Conservation (phyloP, 2,888 invertebrate species). For the Coenonympha arcania region DNA sequence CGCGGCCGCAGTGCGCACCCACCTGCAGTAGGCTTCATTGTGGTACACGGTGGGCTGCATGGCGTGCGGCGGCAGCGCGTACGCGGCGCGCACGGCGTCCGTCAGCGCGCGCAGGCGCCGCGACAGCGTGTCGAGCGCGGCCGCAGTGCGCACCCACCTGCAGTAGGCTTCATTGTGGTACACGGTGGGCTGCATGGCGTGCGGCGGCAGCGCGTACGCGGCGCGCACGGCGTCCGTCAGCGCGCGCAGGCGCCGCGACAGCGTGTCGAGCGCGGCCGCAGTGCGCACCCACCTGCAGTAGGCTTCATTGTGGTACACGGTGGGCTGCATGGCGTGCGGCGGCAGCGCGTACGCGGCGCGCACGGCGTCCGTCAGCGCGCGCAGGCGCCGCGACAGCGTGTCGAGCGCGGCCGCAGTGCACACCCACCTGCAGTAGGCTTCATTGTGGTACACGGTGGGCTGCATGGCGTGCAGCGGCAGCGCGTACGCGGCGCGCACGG, state of each 20-base stretch:
- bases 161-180: constrained; percentile 83
- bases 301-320: constrained; percentile 85
- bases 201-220: constrained; percentile 82
- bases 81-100: constrained; percentile 81
- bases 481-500: constrained; percentile 80
- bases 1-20: constrained; percentile 75
- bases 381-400: constrained; percentile 79
- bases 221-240: constrained; percentile 81
- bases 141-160: constrained; percentile 73
- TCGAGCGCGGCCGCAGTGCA: constrained; percentile 75
- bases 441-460: constrained; percentile 86
- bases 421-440: constrained; percentile 75
- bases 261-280: constrained; percentile 74
- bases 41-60: constrained; percentile 85
- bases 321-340: constrained; percentile 82
- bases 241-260: constrained; percentile 79
- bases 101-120: constrained; percentile 80
- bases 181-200: constrained; percentile 83
- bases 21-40: constrained; percentile 79
- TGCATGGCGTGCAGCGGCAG: constrained; percentile 84
- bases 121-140: constrained; percentile 76
- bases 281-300: constrained; percentile 74
- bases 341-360: constrained; percentile 83
- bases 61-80: constrained; percentile 82
- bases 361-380: constrained; percentile 81